Conservation (phyloP, 2,113 vertebrate species). For the Neopipo cinnamomea region DNA sequence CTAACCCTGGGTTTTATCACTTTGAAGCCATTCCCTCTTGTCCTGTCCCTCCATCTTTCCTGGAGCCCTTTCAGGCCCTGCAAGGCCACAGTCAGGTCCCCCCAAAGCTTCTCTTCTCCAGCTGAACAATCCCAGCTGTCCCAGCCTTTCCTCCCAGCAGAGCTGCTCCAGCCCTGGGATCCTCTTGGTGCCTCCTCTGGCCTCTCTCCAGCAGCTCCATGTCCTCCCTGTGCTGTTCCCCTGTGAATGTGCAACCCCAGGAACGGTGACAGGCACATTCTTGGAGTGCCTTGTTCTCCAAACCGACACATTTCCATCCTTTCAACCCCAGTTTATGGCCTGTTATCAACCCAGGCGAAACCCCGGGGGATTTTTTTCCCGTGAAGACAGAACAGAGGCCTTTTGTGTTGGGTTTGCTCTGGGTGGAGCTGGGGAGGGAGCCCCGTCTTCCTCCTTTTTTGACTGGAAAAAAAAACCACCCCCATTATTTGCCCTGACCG, state of each 20-base stretch:
- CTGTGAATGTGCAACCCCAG: background rate
- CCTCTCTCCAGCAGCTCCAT: background rate
- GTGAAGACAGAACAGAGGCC: background rate
- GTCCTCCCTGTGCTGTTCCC: background rate
- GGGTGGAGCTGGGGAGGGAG: background rate
- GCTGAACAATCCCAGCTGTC: background rate
- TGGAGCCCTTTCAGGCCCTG: background rate
- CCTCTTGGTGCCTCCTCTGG: background rate
- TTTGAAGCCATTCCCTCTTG: background rate
- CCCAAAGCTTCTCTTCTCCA: background rate
- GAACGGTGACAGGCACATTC: background rate
- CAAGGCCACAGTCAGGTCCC: background rate
- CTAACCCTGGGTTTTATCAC: background rate
- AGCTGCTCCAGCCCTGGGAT: background rate
- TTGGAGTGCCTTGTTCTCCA: background rate
- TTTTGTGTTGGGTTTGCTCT: conserved; percentile 28
- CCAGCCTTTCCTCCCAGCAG: background rate
- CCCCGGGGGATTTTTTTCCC: conserved; percentile 20
- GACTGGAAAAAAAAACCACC: background rate
- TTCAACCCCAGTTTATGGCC: background rate
- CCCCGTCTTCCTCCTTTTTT: background rate
- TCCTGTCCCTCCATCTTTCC: background rate
- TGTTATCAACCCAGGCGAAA: background rate
- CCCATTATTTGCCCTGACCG: background rate
- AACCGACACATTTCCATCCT: background rate